Conservation (phyloP, 1,140 invertebrate species). For the Drosophila leontia region DNA sequence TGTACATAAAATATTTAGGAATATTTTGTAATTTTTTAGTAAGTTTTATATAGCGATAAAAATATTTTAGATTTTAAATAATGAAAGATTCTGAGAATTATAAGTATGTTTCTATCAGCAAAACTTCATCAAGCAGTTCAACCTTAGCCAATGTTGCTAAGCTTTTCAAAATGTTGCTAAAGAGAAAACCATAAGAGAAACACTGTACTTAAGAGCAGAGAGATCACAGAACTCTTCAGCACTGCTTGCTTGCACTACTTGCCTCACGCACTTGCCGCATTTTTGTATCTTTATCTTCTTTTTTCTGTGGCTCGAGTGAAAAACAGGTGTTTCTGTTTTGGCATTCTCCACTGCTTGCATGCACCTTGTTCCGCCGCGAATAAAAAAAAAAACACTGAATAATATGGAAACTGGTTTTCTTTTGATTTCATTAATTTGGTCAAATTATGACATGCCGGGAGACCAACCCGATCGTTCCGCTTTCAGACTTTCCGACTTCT, state of each 20-base stretch:
- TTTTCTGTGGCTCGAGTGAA: background rate
- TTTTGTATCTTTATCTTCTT: slow-evolving; percentile 9
- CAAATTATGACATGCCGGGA: slow-evolving; percentile 57
- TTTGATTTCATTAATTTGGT: slow-evolving; percentile 65
- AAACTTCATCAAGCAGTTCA: background rate
- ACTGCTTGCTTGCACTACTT: slow-evolving; percentile 40
- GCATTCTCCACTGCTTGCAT: slow-evolving; percentile 30
- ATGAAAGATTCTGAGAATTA: background rate
- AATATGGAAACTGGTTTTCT: slow-evolving; percentile 56
- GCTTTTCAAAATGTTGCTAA: background rate
- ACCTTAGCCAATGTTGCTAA: background rate
- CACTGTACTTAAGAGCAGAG: background rate
- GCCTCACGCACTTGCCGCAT: slow-evolving; percentile 21
- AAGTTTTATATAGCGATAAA: no score
- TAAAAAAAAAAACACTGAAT: background rate
- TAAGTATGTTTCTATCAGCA: background rate
- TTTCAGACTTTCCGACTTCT: slow-evolving; percentile 26
- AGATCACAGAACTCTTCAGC: background rate
- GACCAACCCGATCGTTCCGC: slow-evolving; percentile 6
- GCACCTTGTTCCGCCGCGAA: slow-evolving; percentile 41
- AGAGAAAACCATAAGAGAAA: background rate
- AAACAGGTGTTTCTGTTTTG: slow-evolving; percentile 69
- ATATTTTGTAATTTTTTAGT: no score
- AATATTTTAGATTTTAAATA: background rate
- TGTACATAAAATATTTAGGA: background rate